Evolutionary conservation across 2,888 invertebrate genomes (phyloP), one percentile per base, ranked within the genome.

Genomic region (Torymus aiolomorphi): DNA sequence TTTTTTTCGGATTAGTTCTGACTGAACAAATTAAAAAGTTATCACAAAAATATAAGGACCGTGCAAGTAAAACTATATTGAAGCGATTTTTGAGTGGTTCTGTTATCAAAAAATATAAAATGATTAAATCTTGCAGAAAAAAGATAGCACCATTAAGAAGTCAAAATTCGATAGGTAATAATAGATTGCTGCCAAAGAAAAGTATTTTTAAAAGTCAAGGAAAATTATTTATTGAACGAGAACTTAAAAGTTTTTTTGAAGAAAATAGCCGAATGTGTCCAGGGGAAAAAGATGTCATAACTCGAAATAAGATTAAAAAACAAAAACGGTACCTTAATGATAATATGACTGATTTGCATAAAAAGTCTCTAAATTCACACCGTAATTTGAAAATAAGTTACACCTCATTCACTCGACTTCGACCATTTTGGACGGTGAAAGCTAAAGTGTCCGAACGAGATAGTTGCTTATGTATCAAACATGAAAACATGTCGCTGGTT

Each of bases 401-500:
- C 42, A 42, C 49, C 31, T 42, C 16, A 42, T 66, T 66, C 66
- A 10, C 66, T 42, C 31, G 42, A 66, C 49, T 66, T 11, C 49
- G 52, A 49, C 66, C 66, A 42, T 66, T 66, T 66, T 51, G 49
- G 66, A 66, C 24, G 42, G 66, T 66, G 42, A 66, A 66, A 61
- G 8, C 14, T 18, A 18, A 42, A 3, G 42, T 56, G 61, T 66
- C 56, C 69, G 52, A 66, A 13, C 78, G 76, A 52, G 56, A 77
- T 67, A 80, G 74, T 8, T 80, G 77, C 65, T 74, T 80, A 69
- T 77, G 80, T 66, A 78, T 52, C n/a, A 77, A 77, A 80, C 74
- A 80, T 14, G 76, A 72, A 56, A 80, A 80, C 14, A 62, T 76
- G 57, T 13, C 20, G 13, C 65, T 67, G 16, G 51, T 80, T 42